phyloP scores from a whole-genome alignment of 2,888 invertebrate genomes.

The Dolichopus griseipennis region DNA sequence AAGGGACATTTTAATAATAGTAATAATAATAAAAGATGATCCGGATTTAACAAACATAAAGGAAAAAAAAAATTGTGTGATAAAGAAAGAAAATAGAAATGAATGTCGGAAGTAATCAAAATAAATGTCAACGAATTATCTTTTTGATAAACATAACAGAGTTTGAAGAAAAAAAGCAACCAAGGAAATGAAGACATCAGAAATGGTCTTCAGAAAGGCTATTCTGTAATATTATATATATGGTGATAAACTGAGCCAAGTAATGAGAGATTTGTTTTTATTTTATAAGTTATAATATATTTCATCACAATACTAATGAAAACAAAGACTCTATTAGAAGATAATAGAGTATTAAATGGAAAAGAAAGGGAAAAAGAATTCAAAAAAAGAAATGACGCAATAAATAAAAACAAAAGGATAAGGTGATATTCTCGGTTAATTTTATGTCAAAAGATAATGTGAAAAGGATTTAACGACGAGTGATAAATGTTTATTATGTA shows the following conservation, averaged over 20 bases:
- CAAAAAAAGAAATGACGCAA: neutral
- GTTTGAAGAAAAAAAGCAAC: neutral
- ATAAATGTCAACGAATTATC: slow-evolving; percentile 8
- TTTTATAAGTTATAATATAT: no score
- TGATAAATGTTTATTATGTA: neutral
- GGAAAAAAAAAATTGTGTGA: neutral
- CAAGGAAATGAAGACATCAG: neutral
- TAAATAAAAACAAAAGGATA: slow-evolving; percentile 4
- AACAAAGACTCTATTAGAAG: neutral
- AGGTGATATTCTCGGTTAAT: neutral
- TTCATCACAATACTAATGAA: no score
- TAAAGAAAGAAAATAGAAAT: slow-evolving; percentile 5
- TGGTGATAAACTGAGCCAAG: neutral
- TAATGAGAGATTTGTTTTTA: no score
- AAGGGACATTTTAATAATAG: no score
- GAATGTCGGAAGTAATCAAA: slow-evolving; percentile 10
- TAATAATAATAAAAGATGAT: slow-evolving; percentile 3
- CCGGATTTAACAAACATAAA: neutral
- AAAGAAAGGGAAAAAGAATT: neutral
- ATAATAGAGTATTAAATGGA: neutral
- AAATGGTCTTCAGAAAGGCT: neutral
- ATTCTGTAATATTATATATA: neutral
- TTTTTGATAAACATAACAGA: neutral
- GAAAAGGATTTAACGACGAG: neutral
- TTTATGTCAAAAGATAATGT: neutral